phyloP scores from a whole-genome alignment of 2,888 invertebrate genomes.

The Calephelis perditalis region DNA sequence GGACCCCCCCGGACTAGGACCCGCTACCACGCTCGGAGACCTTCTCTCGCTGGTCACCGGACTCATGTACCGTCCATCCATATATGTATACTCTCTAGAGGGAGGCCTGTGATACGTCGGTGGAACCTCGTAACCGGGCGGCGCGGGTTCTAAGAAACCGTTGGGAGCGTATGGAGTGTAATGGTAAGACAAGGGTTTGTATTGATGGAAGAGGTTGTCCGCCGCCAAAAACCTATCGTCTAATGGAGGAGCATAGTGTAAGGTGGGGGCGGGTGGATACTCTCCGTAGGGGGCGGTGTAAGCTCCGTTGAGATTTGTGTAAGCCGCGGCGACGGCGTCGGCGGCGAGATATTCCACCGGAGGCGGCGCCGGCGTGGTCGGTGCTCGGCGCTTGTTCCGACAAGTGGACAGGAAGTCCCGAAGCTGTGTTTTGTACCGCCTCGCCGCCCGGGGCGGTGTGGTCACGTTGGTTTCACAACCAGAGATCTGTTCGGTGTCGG shows the following conservation, averaged over 20 bases:
- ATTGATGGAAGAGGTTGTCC: conserved; percentile 93
- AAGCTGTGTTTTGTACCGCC: conserved; percentile 95
- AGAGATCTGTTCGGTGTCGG: conserved; percentile 88
- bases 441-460: conserved; percentile 87
- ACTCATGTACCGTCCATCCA: conserved; percentile 77
- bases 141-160: conserved; percentile 88
- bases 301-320: conserved; percentile 87
- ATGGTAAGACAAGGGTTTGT: conserved; percentile 91
- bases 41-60: conserved; percentile 81
- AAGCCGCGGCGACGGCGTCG: conserved; percentile 87
- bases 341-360: conserved; percentile 84
- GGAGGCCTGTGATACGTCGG: conserved; percentile 82
- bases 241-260: conserved; percentile 82
- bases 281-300: conserved; percentile 88
- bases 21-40: conserved; percentile 78
- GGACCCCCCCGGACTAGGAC: conserved; percentile 66
- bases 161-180: conserved; percentile 87
- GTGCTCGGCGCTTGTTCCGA: conserved; percentile 85
- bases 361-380: conserved; percentile 77
- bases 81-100: conserved; percentile 77
- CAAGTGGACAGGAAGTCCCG: conserved; percentile 96
- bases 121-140: conserved; percentile 77
- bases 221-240: conserved; percentile 87
- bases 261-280: conserved; percentile 82
- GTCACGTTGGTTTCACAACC: conserved; percentile 81